Conservation (phyloP, 2,888 invertebrate species). For the Sialis fuliginosa region DNA sequence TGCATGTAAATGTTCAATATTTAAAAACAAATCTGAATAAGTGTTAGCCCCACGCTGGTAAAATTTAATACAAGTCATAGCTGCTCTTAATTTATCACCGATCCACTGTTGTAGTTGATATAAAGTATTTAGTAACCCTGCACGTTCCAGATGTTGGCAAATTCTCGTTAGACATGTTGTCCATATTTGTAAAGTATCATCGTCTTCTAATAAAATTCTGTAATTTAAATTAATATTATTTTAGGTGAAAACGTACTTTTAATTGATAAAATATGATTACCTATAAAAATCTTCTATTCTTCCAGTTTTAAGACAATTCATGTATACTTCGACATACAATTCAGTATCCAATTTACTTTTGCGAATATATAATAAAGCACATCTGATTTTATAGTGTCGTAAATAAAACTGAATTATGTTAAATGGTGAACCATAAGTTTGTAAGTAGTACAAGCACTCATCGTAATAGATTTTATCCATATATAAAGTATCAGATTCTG, state of each 20-base stretch:
- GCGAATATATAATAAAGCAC: conserved; percentile 50
- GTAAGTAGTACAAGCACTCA: conserved; percentile 69
- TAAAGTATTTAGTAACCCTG: conserved; percentile 47
- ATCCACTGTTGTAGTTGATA: conserved; percentile 56
- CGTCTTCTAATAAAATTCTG: not conserved
- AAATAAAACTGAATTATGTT: conserved; percentile 61
- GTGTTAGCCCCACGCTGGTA: conserved; percentile 42
- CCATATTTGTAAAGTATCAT: not conserved
- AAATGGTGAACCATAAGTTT: conserved; percentile 58
- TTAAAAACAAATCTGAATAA: conserved; percentile 34
- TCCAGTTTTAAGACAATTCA: conserved; percentile 47
- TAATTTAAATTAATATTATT: not conserved
- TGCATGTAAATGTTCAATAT: conserved; percentile 32
- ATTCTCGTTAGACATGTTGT: conserved; percentile 28
- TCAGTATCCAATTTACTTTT: conserved; percentile 50
- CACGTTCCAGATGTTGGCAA: conserved; percentile 52
- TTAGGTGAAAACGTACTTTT: not conserved
- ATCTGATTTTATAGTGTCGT: conserved; percentile 47
- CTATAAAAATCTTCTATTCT: conserved; percentile 50
- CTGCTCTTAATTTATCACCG: conserved; percentile 55
- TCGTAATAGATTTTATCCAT: conserved; percentile 43
- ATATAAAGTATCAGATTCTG: conserved; percentile 11
- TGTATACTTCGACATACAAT: conserved; percentile 56
- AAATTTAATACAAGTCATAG: conserved; percentile 62
- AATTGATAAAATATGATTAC: conserved; percentile 22